Conservation (phyloP, 2,113 vertebrate genomes). For the Pao palembangensis region DNA sequence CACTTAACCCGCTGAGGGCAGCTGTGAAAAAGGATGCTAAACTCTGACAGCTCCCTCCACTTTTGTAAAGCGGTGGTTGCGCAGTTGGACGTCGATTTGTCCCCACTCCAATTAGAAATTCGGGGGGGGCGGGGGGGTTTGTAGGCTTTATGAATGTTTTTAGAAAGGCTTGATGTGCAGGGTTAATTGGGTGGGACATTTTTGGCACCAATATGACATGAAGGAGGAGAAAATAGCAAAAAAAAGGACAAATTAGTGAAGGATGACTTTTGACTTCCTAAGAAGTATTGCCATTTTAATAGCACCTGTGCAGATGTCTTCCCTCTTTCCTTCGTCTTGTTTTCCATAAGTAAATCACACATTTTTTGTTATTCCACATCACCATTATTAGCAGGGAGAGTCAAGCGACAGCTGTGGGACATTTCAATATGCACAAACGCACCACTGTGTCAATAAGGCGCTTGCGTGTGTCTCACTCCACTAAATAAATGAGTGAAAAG, state of each 20-base stretch:
- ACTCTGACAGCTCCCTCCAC: slow-evolving; percentile 24
- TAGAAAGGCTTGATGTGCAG: slow-evolving; percentile 48
- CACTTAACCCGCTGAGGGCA: slow-evolving; percentile 43
- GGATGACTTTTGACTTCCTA: too few relatives aligned
- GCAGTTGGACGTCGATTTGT: slow-evolving; percentile 34
- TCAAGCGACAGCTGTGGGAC: too few relatives aligned
- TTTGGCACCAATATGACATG: slow-evolving; percentile 35
- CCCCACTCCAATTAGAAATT: slow-evolving; percentile 26
- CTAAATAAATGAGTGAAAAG: not conserved
- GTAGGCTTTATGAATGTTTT: slow-evolving; percentile 61
- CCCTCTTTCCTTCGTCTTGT: too few relatives aligned
- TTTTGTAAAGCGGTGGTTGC: slow-evolving; percentile 1
- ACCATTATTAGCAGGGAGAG: too few relatives aligned
- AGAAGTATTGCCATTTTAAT: too few relatives aligned
- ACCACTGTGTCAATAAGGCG: not conserved
- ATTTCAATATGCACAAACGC: too few relatives aligned
- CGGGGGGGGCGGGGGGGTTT: slow-evolving; percentile 31
- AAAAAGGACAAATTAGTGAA: too few relatives aligned
- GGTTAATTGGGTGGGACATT: slow-evolving; percentile 48
- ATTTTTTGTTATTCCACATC: too few relatives aligned
- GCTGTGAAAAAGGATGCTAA: slow-evolving; percentile 34
- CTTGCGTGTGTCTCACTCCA: not conserved
- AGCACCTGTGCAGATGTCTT: too few relatives aligned
- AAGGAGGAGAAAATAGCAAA: slow-evolving; percentile 18
- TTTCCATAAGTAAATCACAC: too few relatives aligned